Evolutionary conservation across 2,888 invertebrate genomes (phyloP).

Genomic region (Conchocele bisecta): DNA sequence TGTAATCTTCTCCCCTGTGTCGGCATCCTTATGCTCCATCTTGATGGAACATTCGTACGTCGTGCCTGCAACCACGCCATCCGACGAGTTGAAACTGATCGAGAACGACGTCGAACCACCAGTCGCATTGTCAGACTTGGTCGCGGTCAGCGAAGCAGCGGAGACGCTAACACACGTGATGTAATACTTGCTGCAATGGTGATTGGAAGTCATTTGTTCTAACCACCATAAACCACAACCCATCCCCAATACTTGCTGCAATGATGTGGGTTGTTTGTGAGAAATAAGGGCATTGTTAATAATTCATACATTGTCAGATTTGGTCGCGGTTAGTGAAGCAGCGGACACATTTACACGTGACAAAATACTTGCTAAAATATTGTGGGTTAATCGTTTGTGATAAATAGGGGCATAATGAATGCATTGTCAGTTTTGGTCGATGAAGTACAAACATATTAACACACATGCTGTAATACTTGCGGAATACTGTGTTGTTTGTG

Average conservation of each 20-base stretch:
- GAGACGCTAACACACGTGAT: slow-evolving; percentile 47
- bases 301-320: slow-evolving; percentile 18
- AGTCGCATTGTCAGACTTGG: slow-evolving; percentile 16
- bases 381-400: no score
- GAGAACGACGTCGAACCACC: slow-evolving; percentile 16
- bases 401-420: no score
- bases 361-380: slow-evolving; percentile 23
- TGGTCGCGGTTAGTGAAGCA: slow-evolving; percentile 21
- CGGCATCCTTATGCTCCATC: no score
- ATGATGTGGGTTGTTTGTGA: no score
- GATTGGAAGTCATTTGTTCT: no score
- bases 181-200: slow-evolving; percentile 23
- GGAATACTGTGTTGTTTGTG: no score
- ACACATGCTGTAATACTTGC: no score
- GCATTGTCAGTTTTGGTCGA: slow-evolving; percentile 18
- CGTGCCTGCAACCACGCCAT: slow-evolving; percentile 61
- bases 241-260: no score
- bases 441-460: no score
- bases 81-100: slow-evolving; percentile 31
- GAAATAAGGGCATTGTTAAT: no score
- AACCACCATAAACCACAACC: no score
- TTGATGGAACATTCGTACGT: slow-evolving; percentile 64
- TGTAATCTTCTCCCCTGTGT: slow-evolving; percentile 27
- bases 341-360: slow-evolving; percentile 49
- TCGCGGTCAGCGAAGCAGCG: slow-evolving; percentile 33